phyloP scores from a whole-genome alignment of 2,888 invertebrate species.

The Cataglyphis livida region DNA sequence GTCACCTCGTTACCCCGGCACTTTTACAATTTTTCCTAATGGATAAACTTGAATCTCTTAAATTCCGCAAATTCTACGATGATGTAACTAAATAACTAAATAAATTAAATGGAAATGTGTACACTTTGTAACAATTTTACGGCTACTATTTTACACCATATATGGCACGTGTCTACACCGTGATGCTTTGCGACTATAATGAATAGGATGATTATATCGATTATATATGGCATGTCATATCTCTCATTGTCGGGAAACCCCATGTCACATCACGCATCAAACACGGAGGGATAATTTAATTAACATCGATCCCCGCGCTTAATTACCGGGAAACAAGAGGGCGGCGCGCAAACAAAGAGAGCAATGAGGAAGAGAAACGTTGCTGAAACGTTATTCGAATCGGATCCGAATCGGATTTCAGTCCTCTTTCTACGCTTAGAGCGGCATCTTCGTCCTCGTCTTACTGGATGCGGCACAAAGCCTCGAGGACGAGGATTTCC shows the following conservation, averaged over 20 bases:
- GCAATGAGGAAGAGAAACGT: not conserved
- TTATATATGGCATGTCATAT: conserved; percentile 16
- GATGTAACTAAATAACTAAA: not conserved
- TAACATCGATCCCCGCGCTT: conserved; percentile 53
- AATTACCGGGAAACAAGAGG: conserved; percentile 37
- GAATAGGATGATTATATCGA: conserved; percentile 29
- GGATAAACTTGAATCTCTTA: not conserved
- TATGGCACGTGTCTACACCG: not conserved
- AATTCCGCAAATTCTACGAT: not conserved
- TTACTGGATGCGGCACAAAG: conserved; percentile 13
- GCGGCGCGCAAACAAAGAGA: not conserved
- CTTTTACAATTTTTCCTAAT: not conserved
- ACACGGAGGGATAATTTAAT: conserved; percentile 58
- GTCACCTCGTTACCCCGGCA: not conserved
- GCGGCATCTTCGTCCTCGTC: not conserved
- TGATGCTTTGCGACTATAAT: conserved; percentile 24
- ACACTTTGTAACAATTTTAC: conserved; percentile 4
- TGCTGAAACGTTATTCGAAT: conserved; percentile 25
- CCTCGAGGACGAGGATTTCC: conserved; percentile 19
- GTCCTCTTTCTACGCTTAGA: not conserved
- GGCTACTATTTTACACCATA: not conserved
- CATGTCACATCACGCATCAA: conserved; percentile 37
- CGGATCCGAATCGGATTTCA: not conserved
- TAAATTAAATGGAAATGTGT: conserved; percentile 3
- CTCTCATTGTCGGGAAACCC: conserved; percentile 35